A percentile compares a stretch with the other conserved stretches of the same genome.
phyloP scores from a whole-genome alignment of 1,140 invertebrate genomes.

The Drosophila repleta region DNA sequence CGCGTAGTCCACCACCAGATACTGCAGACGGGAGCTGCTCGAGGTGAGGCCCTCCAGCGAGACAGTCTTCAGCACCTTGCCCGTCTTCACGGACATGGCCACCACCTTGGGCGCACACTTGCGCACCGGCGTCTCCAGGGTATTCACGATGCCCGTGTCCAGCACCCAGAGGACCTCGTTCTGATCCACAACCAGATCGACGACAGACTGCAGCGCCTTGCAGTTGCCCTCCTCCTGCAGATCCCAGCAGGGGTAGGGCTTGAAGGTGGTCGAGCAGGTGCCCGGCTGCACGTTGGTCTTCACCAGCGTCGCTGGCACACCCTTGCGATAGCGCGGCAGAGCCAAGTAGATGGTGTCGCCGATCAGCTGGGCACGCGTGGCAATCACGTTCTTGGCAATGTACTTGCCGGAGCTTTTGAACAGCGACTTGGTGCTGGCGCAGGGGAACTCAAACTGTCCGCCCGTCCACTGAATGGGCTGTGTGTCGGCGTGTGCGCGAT shows the following conservation, averaged over 20 bases:
- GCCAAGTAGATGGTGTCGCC: conserved; percentile 85
- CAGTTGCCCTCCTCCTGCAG: conserved; percentile 86
- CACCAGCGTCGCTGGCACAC: conserved; percentile 86
- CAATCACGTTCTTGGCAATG: conserved; percentile 86
- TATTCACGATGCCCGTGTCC: conserved; percentile 86
- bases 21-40: conserved; percentile 85
- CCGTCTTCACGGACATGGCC: conserved; percentile 85
- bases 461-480: conserved; percentile 84
- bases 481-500: conserved; percentile 62
- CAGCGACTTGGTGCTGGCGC: conserved; percentile 84
- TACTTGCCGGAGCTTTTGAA: conserved; percentile 85
- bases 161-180: conserved; percentile 86
- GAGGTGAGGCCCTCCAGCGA: conserved; percentile 85
- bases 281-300: conserved; percentile 84
- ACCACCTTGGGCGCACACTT: conserved; percentile 86
- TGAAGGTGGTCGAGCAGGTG: conserved; percentile 83
- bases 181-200: conserved; percentile 86
- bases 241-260: conserved; percentile 86
- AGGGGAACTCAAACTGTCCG: conserved; percentile 85
- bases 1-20: conserved; percentile 86
- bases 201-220: conserved; percentile 86
- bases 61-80: conserved; percentile 86
- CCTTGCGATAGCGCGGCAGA: conserved; percentile 85
- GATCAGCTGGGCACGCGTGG: conserved; percentile 85
- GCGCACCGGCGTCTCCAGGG: conserved; percentile 85